Evolutionary conservation across 2,888 invertebrate genomes (phyloP).

Genomic region (Abscondita cerata): DNA sequence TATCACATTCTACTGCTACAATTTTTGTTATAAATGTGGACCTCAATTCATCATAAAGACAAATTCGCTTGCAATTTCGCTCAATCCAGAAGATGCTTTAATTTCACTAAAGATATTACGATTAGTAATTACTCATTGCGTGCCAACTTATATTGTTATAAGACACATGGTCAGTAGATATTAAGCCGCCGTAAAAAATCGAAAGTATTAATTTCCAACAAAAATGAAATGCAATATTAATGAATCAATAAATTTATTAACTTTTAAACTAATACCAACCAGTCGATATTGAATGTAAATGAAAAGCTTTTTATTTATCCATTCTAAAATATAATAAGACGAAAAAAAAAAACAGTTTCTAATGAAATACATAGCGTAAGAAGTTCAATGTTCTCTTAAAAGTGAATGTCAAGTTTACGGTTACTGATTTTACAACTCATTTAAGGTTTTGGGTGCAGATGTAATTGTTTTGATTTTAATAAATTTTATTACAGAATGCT

Average conservation of each 20-base stretch:
- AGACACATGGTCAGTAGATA: not conserved
- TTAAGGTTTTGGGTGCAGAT: too few relatives aligned
- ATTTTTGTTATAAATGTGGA: slow-evolving; percentile 39
- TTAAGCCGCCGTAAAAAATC: not conserved
- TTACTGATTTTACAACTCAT: not conserved
- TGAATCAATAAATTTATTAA: too few relatives aligned
- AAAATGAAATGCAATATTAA: not conserved
- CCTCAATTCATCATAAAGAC: slow-evolving; percentile 39
- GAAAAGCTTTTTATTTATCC: not conserved
- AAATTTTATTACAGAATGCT: too few relatives aligned
- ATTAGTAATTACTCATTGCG: slow-evolving; percentile 19
- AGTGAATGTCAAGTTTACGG: slow-evolving; percentile 10
- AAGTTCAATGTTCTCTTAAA: slow-evolving; percentile 2
- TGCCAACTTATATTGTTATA: slow-evolving; percentile 23
- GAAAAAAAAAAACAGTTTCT: not conserved
- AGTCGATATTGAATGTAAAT: not conserved
- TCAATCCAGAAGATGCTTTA: slow-evolving; percentile 31
- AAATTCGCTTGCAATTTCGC: slow-evolving; percentile 40
- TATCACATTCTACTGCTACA: slow-evolving; percentile 39
- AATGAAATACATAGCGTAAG: not conserved
- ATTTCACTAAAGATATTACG: slow-evolving; percentile 43
- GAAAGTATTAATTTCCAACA: not conserved
- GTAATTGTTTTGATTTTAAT: too few relatives aligned
- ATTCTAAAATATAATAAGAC: too few relatives aligned
- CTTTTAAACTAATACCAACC: too few relatives aligned